Conservation (phyloP, 2,797 vertebrate species). For the Labroides dimidiatus region DNA sequence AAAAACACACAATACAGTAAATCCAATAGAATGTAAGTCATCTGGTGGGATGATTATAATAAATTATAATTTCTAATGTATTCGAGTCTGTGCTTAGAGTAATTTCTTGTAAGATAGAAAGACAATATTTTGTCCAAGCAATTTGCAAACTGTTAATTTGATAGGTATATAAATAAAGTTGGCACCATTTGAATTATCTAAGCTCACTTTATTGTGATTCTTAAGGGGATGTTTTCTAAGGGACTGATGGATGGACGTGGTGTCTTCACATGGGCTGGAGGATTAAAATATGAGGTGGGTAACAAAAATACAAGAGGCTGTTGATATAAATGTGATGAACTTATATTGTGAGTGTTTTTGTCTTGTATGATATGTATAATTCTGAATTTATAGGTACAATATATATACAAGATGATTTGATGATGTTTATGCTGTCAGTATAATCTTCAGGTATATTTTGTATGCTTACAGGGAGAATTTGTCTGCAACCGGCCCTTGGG, state of each 20-base stretch:
- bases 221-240: constrained; percentile 89
- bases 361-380: too few relatives aligned
- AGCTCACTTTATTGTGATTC: constrained; percentile 45
- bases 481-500: constrained; percentile 84
- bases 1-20: too few relatives aligned
- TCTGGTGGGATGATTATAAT: too few relatives aligned
- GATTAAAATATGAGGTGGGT: constrained; percentile 90
- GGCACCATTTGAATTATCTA: neutral
- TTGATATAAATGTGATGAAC: neutral
- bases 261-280: constrained; percentile 85
- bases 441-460: constrained; percentile 4
- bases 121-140: too few relatives aligned
- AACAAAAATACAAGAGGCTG: neutral
- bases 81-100: too few relatives aligned
- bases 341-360: neutral
- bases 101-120: too few relatives aligned
- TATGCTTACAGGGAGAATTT: constrained; percentile 87
- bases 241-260: constrained; percentile 91
- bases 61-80: too few relatives aligned
- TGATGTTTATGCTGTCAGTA: neutral
- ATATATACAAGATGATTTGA: too few relatives aligned
- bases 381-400: too few relatives aligned
- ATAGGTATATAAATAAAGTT: too few relatives aligned
- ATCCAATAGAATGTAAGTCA: too few relatives aligned
- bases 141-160: too few relatives aligned